Evolutionary conservation across 1,140 invertebrate genomes (phyloP).

Genomic region (Branchinecta lindahli): DNA sequence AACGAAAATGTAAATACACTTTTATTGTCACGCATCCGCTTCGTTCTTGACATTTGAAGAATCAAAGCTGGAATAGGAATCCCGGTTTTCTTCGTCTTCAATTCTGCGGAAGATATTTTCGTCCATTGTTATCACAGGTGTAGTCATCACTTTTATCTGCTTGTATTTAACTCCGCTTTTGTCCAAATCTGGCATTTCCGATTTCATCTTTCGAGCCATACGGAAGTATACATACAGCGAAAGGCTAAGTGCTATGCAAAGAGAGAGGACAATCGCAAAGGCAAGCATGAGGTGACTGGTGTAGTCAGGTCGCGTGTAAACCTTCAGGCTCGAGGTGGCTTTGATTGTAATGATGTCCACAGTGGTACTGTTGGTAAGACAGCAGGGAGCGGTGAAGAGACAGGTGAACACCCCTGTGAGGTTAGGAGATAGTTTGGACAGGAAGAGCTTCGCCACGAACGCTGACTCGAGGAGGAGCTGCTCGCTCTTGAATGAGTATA

Average conservation of each 20-base stretch:
- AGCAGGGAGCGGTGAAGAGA: not conserved
- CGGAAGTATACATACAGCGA: not conserved
- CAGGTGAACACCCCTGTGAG: not conserved
- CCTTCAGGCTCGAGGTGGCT: not conserved
- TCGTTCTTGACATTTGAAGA: not conserved
- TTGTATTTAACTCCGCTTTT: not conserved
- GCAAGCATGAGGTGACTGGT: not conserved
- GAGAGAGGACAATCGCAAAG: not conserved
- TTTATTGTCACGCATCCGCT: not conserved
- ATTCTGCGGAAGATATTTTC: not conserved
- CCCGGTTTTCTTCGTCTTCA: not conserved
- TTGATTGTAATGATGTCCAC: not conserved
- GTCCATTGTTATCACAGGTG: not conserved
- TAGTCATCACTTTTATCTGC: not conserved
- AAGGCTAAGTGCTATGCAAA: not conserved
- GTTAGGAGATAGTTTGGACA: not conserved
- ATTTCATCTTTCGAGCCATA: not conserved
- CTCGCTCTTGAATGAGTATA: not conserved
- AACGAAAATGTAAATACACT: not conserved
- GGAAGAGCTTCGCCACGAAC: not conserved
- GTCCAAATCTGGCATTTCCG: not conserved
- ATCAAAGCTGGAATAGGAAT: constrained; percentile 1
- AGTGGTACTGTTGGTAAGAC: not conserved
- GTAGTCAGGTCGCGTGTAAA: not conserved
- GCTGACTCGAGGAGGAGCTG: not conserved